Conservation (phyloP, 2,888 invertebrate species). For the Papilio protenor region DNA sequence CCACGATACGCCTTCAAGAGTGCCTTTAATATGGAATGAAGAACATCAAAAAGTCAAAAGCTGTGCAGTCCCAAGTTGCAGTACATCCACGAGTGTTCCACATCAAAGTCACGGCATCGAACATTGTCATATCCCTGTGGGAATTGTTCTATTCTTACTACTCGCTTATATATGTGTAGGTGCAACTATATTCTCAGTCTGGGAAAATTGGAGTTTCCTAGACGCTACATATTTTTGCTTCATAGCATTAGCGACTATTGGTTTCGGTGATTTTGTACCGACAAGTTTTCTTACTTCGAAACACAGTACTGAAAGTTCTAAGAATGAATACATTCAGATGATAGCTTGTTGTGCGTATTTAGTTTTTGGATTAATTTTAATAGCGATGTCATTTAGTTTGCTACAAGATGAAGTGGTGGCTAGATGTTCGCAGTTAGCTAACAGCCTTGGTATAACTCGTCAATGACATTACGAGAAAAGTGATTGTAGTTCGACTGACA, state of each 20-base stretch:
- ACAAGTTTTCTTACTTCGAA: constrained; percentile 80
- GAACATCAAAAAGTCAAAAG: constrained; percentile 70
- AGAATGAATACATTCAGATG: constrained; percentile 87
- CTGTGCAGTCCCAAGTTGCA: constrained; percentile 72
- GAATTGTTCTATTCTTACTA: constrained; percentile 87
- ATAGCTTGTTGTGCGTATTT: constrained; percentile 92
- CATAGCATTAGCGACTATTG: constrained; percentile 92
- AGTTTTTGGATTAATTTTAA: constrained; percentile 90
- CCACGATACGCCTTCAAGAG: constrained; percentile 90
- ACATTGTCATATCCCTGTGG: constrained; percentile 76
- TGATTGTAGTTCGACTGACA: constrained; percentile 79
- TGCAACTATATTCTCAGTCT: constrained; percentile 90
- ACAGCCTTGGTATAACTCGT: constrained; percentile 87
- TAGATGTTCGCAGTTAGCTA: constrained; percentile 89
- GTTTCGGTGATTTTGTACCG: constrained; percentile 91
- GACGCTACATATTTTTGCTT: constrained; percentile 94
- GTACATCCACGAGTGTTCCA: constrained; percentile 68
- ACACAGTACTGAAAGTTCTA: constrained; percentile 72
- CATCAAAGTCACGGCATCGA: constrained; percentile 67
- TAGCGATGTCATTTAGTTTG: constrained; percentile 93
- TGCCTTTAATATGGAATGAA: constrained; percentile 88
- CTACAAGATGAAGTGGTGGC: constrained; percentile 91
- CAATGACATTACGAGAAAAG: constrained; percentile 84
- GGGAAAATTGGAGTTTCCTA: constrained; percentile 91
- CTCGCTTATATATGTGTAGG: constrained; percentile 90